Evolutionary conservation across 2,888 invertebrate species (phyloP).

Genomic region (Leucophenga maculata): DNA sequence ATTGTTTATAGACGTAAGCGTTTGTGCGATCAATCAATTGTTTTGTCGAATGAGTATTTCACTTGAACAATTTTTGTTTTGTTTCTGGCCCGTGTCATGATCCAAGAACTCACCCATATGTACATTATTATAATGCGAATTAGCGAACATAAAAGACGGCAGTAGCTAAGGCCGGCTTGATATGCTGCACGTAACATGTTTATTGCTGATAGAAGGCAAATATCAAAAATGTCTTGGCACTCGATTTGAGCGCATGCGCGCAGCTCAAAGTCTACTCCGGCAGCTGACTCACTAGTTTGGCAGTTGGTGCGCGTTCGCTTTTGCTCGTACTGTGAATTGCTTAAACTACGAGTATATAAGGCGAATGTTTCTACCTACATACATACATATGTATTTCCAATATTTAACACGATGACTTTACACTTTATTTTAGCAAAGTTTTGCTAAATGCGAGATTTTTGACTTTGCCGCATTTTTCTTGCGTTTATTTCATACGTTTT

Average conservation of each 20-base stretch:
- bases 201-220: no score
- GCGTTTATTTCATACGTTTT: not conserved
- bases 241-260: not conserved
- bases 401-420: conserved; percentile 43
- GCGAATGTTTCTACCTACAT: not conserved
- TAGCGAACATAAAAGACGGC: no score
- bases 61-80: no score
- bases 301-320: not conserved
- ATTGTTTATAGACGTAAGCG: no score
- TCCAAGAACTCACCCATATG: no score
- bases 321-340: not conserved
- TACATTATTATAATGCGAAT: no score
- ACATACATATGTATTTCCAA: not conserved
- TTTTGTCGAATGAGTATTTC: no score
- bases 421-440: conserved; percentile 27
- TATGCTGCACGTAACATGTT: no score
- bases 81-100: no score
- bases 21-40: no score
- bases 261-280: conserved; percentile 9
- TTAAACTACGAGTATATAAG: not conserved
- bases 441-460: conserved; percentile 2
- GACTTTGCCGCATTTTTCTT: conserved; percentile 11
- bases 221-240: no score
- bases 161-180: no score
- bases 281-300: not conserved